Base-by-base conservation (phyloP, 2,113 vertebrate genomes). In the Todiramphus chloris region DNA sequence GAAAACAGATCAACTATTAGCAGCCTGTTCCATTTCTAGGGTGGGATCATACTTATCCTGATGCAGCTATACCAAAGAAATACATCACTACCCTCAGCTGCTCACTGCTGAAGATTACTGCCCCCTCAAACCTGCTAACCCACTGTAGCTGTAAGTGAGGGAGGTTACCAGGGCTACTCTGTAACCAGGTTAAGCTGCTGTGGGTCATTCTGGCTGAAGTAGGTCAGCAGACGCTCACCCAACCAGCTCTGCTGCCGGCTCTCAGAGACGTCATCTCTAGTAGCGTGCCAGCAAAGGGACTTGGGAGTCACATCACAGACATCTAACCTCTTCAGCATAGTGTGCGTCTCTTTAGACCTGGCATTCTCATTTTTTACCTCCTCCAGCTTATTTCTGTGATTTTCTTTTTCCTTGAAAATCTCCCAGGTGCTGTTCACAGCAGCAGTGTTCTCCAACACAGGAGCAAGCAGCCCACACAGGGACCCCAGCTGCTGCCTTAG, bases 401-500 rank as follows among this genome's bases (percentile, higher is more conserved):
- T 39, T 60, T 53, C 8, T 16, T 82, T 82, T 56, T 43, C n/a
- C 48, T 70, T 41, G 21, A 31, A 63, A 35, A 28, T 31, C 46
- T 30, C n/a, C 6, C 6, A 31, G 51, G 56, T 3, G 25, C 70
- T 18, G 59, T 11, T 55, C 30, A 9, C 10, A 18, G 13, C 16
- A n/a, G 28, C 4, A 19, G 20, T 2, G 43, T 0, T 58, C 37
- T 43, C 13, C 46, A 46, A 31, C 35, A 46, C 35, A 21, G 0
- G 0, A 48, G 46, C 10, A 10, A 30, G 31, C 33, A 62, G 33
- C 24, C 27, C 25, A n/a, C 10, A 39, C 9, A 11, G 30, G 60
- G 44, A 64, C 5, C 8, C 3, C 31, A 27, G 23, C 21, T 4
- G 4, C 50, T 18, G 16, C 0, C 0, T 23, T 76, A 58, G 37